Evolutionary conservation across 1,140 invertebrate species (phyloP).

Genomic region (Agrilus planipennis): DNA sequence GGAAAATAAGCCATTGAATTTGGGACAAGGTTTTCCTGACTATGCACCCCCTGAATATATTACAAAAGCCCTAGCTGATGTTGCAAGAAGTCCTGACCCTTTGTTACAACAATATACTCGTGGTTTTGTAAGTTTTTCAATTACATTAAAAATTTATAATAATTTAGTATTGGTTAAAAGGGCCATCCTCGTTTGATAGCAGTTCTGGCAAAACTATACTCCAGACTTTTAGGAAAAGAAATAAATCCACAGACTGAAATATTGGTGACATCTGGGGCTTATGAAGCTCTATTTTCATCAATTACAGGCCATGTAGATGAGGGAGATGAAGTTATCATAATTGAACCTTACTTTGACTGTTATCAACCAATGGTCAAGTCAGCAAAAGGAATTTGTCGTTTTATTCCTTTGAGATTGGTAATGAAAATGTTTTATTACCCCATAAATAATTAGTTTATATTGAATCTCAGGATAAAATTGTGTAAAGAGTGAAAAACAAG

Average conservation of each 20-base stretch:
- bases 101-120: slow-evolving; percentile 81
- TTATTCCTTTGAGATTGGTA: slow-evolving; percentile 68
- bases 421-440: no score
- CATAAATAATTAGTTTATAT: no score
- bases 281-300: slow-evolving; percentile 77
- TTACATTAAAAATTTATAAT: no score
- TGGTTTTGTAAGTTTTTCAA: no score
- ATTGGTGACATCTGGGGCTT: slow-evolving; percentile 82
- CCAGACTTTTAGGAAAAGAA: slow-evolving; percentile 55
- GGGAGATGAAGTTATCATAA: slow-evolving; percentile 89
- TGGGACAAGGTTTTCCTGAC: slow-evolving; percentile 95
- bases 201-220: slow-evolving; percentile 75
- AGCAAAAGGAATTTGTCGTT: slow-evolving; percentile 76
- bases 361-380: slow-evolving; percentile 86
- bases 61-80: slow-evolving; percentile 57
- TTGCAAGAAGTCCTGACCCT: slow-evolving; percentile 52
- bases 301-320: slow-evolving; percentile 69
- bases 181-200: slow-evolving; percentile 85
- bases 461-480: no score
- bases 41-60: slow-evolving; percentile 73
- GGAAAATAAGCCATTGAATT: slow-evolving; percentile 79
- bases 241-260: slow-evolving; percentile 56
- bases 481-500: no score
- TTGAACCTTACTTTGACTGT: slow-evolving; percentile 97
- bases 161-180: no score